Evolutionary conservation across 64 coral and sea anemone species (phyloP).

Genomic region (Stichodactyla mertensii): DNA sequence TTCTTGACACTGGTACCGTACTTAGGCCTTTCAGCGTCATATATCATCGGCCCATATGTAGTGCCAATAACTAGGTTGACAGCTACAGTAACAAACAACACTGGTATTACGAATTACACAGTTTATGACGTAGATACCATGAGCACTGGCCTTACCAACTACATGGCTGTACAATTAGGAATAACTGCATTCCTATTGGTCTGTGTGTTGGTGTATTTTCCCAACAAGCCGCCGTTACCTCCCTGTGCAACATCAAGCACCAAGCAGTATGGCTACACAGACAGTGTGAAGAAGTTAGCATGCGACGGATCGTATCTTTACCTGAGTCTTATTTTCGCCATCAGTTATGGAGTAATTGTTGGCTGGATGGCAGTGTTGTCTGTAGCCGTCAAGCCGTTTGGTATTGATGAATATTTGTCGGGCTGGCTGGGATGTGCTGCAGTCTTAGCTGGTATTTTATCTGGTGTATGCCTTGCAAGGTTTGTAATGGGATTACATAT

Average conservation of each 20-base stretch:
- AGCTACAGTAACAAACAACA: not conserved
- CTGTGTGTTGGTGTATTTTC: constrained; percentile 64
- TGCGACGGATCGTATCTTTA: constrained; percentile 28
- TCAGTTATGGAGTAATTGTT: constrained; percentile 45
- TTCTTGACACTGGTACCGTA: constrained; percentile 45
- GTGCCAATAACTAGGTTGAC: constrained; percentile 3
- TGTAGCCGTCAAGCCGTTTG: constrained; percentile 58
- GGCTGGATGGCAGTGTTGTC: constrained; percentile 67
- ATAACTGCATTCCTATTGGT: constrained; percentile 27
- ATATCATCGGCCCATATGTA: constrained; percentile 52
- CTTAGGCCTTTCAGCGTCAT: constrained; percentile 42
- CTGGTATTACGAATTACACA: not conserved
- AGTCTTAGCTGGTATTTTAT: constrained; percentile 47
- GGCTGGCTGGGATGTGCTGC: constrained; percentile 76
- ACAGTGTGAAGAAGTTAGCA: constrained; percentile 7
- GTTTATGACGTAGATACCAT: not conserved
- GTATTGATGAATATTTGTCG: constrained; percentile 38
- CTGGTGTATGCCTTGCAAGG: constrained; percentile 73
- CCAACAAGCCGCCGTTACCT: constrained; percentile 49
- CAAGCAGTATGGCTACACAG: constrained; percentile 10
- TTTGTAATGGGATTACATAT: not conserved
- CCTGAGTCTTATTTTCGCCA: constrained; percentile 34
- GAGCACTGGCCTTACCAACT: constrained; percentile 9
- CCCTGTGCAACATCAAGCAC: constrained; percentile 21
- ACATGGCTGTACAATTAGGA: constrained; percentile 46